These are phyloP conservation scores for Musca domestica DNA, from an alignment of 1,140 invertebrate species.

Conservation along the genomic window DNA sequence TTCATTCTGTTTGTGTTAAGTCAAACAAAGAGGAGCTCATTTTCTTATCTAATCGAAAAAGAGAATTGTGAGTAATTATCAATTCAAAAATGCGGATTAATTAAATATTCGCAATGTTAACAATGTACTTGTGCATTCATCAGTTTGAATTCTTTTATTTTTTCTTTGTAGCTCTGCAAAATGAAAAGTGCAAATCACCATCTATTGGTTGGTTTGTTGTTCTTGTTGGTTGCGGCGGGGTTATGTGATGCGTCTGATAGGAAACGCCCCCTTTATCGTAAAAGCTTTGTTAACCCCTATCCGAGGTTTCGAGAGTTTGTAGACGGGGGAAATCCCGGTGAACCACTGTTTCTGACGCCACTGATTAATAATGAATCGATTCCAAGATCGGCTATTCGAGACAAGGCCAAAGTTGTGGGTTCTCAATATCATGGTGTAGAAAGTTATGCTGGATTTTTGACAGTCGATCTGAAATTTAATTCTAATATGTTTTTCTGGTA, in stretches of 20 bases:
- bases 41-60: constrained; percentile 12
- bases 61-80: background rate
- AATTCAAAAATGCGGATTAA: background rate
- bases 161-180: background rate
- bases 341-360: constrained; percentile 45
- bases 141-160: background rate
- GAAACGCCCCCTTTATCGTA: constrained; percentile 5
- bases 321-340: constrained; percentile 44
- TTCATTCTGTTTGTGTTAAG: no score
- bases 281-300: constrained; percentile 50
- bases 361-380: constrained; percentile 35
- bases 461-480: constrained; percentile 72
- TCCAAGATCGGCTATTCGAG: constrained; percentile 30
- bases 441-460: constrained; percentile 64
- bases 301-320: constrained; percentile 37
- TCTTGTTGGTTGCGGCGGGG: background rate
- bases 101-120: background rate
- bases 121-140: no score
- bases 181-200: constrained; percentile 25
- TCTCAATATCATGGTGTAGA: constrained; percentile 40
- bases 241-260: background rate
- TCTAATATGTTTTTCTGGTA: constrained; percentile 90
- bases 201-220: background rate
- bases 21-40: background rate
- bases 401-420: constrained; percentile 35